Percentiles rank a stretch among this genome's conserved stretches.
These are phyloP conservation scores for Thomomys bottae DNA, from an alignment of 2,113 vertebrate species.

Conservation along the genomic window DNA sequence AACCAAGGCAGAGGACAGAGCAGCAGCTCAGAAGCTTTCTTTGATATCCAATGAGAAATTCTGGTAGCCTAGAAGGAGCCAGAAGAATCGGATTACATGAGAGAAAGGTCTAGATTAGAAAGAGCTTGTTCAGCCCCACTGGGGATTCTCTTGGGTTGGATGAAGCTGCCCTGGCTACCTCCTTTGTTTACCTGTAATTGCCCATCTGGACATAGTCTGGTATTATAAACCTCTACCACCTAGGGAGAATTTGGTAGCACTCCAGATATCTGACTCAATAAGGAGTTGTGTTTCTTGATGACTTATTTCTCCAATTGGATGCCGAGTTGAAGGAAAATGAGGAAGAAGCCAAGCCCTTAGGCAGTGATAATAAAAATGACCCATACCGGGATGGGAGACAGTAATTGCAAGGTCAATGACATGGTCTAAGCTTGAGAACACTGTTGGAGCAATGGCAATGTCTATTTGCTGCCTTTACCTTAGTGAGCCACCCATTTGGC, in stretches of 20 bases:
- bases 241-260: constrained; percentile 48
- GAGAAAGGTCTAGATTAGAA: neutral
- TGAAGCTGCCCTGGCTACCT: neutral
- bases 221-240: constrained; percentile 39
- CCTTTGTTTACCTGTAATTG: constrained; percentile 68
- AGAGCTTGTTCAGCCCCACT: constrained; percentile 9
- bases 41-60: neutral
- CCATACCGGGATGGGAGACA: neutral
- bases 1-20: neutral
- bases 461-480: neutral
- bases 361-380: neutral
- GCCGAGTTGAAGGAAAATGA: neutral
- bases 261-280: constrained; percentile 24
- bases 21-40: neutral
- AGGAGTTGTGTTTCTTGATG: constrained; percentile 1
- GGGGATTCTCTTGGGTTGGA: neutral
- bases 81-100: neutral
- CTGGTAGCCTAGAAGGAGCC: neutral
- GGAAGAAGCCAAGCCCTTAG: neutral
- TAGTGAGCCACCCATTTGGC: constrained; percentile 56
- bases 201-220: constrained; percentile 55
- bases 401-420: neutral
- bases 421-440: neutral
- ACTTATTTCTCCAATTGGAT: constrained; percentile 48
- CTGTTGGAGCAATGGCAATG: neutral